A percentile compares a stretch with the other conserved stretches of the same genome.
These are phyloP conservation scores for Terrapene triunguis DNA, from an alignment of 2,113 vertebrate species.

Conservation along the genomic window DNA sequence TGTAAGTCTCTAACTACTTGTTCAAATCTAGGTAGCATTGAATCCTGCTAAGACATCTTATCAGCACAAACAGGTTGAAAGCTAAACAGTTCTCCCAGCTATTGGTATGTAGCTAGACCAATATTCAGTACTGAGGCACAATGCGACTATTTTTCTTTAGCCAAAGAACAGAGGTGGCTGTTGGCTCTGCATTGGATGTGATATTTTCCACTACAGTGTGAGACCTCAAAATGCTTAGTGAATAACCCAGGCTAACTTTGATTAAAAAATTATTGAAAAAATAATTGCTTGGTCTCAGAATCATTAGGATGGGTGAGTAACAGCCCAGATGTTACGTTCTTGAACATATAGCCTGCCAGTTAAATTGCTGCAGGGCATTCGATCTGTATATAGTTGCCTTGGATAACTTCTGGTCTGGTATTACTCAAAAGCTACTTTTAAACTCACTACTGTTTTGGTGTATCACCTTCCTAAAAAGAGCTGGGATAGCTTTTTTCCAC, in stretches of 20 bases:
- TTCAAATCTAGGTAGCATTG: not conserved
- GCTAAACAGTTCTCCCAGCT: not conserved
- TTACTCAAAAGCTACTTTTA: not conserved
- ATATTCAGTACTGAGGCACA: not conserved
- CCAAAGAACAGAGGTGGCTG: conserved; percentile 30
- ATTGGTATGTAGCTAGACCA: not conserved
- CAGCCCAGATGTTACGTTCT: not conserved
- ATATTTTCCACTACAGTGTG: rapidly evolving
- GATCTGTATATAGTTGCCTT: not conserved
- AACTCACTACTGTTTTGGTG: not conserved
- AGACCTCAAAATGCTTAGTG: not conserved
- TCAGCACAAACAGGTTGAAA: not conserved
- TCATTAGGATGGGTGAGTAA: not conserved
- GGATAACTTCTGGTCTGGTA: not conserved
- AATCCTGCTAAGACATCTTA: not conserved
- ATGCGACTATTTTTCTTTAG: not conserved
- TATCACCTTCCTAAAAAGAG: not conserved
- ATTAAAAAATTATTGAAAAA: conserved; percentile 47
- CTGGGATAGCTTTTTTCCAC: not conserved
- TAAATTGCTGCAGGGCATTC: not conserved
- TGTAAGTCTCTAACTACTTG: not conserved
- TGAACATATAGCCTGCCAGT: not conserved
- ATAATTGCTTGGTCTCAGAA: not conserved
- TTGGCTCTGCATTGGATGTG: rapidly evolving
- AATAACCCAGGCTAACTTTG: not conserved